These are phyloP conservation scores for Gastracanthus pulcherrimus DNA, from an alignment of 2,888 invertebrate species.

Conservation along the genomic window DNA sequence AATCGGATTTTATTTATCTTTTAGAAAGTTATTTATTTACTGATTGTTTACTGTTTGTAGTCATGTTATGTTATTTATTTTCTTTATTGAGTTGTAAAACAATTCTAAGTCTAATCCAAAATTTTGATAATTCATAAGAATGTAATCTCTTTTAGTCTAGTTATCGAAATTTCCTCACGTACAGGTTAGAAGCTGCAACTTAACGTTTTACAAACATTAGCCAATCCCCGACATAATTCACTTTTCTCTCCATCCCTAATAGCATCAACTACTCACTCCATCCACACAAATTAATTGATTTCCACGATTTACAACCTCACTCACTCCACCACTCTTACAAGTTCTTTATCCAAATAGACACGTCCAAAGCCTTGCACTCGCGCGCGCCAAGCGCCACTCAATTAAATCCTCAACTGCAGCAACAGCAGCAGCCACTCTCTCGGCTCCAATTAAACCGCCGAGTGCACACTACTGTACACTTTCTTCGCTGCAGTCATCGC, in stretches of 20 bases:
- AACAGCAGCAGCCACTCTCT: no score
- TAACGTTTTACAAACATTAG: neutral
- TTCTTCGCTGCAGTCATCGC: neutral
- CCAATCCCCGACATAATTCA: neutral
- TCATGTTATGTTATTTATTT: no score
- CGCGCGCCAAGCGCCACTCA: no score
- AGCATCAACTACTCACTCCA: no score
- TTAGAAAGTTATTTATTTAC: no score
- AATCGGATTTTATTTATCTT: neutral
- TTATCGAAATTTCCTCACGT: no score
- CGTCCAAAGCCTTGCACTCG: neutral
- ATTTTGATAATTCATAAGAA: no score
- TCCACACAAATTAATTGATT: neutral
- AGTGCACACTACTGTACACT: neutral
- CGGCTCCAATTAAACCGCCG: neutral
- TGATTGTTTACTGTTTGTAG: no score
- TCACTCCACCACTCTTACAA: neutral
- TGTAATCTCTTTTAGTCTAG: no score
- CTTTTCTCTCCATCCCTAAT: neutral
- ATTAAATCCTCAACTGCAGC: neutral
- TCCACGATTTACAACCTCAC: neutral
- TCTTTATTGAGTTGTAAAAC: no score
- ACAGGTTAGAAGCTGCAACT: no score
- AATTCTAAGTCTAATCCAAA: no score
- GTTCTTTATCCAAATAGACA: conserved; percentile 6